Evolutionary conservation across 1,140 invertebrate genomes (phyloP).

Genomic region (Temnothorax longispinosus): DNA sequence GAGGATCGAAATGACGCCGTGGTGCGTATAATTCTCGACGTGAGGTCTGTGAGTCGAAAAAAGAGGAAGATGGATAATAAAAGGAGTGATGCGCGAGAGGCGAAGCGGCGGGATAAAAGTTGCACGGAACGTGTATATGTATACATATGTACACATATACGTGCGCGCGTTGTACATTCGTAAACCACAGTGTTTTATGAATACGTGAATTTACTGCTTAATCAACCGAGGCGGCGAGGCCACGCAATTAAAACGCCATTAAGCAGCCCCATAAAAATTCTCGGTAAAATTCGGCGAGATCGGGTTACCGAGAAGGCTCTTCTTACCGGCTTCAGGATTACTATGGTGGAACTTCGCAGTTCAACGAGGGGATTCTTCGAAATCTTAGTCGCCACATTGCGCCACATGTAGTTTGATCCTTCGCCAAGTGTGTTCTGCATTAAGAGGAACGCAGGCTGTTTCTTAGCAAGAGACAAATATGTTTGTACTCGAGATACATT

Average conservation of each 20-base stretch:
- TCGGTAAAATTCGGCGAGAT: conserved; percentile 76
- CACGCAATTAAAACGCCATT: conserved; percentile 81
- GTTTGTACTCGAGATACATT: not conserved
- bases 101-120: conserved; percentile 49
- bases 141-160: not conserved
- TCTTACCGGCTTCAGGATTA: conserved; percentile 38
- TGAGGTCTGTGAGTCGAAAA: not conserved
- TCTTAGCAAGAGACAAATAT: not conserved
- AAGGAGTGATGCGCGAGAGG: conserved; percentile 30
- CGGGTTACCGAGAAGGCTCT: conserved; percentile 69
- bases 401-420: conserved; percentile 7
- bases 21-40: conserved; percentile 33
- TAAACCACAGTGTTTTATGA: conserved; percentile 78
- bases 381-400: conserved; percentile 37
- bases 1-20: conserved; percentile 30
- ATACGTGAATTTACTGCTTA: conserved; percentile 82
- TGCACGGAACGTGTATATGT: not conserved
- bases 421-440: not conserved
- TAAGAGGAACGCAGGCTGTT: not conserved
- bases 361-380: conserved; percentile 28
- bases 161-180: conserved; percentile 47
- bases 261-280: conserved; percentile 76
- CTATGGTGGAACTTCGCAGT: conserved; percentile 47
- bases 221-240: conserved; percentile 72
- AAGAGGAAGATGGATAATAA: conserved; percentile 31